phyloP scores from a whole-genome alignment of 2,888 invertebrate species.

The Aleiodes alternator region DNA sequence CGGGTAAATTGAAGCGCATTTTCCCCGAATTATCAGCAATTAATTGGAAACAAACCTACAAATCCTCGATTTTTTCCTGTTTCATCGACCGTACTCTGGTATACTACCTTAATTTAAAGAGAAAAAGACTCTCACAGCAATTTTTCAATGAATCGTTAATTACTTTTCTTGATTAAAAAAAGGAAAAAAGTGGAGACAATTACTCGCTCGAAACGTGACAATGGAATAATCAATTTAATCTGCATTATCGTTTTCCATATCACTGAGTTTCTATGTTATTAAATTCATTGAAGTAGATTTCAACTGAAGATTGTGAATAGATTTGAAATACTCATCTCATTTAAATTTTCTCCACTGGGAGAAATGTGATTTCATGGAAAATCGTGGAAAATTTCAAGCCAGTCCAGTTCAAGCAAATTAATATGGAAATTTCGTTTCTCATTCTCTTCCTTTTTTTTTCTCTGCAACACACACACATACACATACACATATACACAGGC shows the following conservation, averaged over 20 bases:
- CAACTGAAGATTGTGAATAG: background rate
- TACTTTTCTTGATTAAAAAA: background rate
- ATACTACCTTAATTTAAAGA: too few species aligned
- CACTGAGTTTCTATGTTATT: slow-evolving; percentile 11
- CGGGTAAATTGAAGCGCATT: too few species aligned
- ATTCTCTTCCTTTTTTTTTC: slow-evolving; percentile 51
- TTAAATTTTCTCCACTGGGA: slow-evolving; percentile 19
- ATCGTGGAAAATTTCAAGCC: slow-evolving; percentile 53
- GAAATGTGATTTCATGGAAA: slow-evolving; percentile 25
- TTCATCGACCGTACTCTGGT: too few species aligned
- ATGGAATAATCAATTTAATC: slow-evolving; percentile 15
- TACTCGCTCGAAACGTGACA: background rate
- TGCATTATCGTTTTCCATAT: slow-evolving; percentile 33
- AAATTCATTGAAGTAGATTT: slow-evolving; percentile 22
- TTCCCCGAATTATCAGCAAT: too few species aligned
- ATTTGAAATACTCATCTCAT: slow-evolving; percentile 10
- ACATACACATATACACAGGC: too few species aligned
- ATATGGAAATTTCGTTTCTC: slow-evolving; percentile 69
- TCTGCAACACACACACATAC: too few species aligned
- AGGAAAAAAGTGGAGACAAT: background rate
- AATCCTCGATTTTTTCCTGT: too few species aligned
- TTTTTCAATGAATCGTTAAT: background rate
- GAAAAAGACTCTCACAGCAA: too few species aligned
- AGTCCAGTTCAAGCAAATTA: slow-evolving; percentile 68
- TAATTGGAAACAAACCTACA: too few species aligned